Evolutionary conservation across 2,113 vertebrate genomes (phyloP).

Genomic region (Sceloporus tristichus): DNA sequence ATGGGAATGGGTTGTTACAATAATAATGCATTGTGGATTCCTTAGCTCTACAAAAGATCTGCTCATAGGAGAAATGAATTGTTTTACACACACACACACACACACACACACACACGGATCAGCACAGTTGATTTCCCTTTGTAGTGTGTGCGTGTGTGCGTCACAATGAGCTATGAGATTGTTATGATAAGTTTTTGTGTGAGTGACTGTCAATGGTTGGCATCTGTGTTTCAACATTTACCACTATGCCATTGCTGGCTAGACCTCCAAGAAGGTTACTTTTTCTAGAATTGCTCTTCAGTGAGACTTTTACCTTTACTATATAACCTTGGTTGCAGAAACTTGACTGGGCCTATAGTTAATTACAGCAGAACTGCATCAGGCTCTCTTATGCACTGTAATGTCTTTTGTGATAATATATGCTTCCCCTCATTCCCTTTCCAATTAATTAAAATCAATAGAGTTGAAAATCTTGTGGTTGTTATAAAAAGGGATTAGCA

Average conservation of each 20-base stretch:
- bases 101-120: background rate
- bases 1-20: too few relatives aligned
- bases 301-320: background rate
- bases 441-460: conserved; percentile 21
- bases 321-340: background rate
- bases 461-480: conserved; percentile 15
- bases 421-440: conserved; percentile 3
- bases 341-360: background rate
- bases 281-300: background rate
- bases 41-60: background rate
- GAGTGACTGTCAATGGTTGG: too few relatives aligned
- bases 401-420: background rate
- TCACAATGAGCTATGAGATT: too few relatives aligned
- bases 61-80: background rate
- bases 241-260: background rate
- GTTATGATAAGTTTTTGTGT: too few relatives aligned
- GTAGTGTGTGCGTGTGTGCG: too few relatives aligned
- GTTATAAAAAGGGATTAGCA: background rate
- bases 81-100: background rate
- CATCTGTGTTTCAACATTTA: background rate
- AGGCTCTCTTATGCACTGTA: background rate
- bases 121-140: background rate
- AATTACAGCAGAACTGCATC: conserved; percentile 8
- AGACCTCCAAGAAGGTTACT: background rate
- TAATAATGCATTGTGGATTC: too few relatives aligned